Conservation (phyloP, 2,888 invertebrate species). For the Dicycla oo region DNA sequence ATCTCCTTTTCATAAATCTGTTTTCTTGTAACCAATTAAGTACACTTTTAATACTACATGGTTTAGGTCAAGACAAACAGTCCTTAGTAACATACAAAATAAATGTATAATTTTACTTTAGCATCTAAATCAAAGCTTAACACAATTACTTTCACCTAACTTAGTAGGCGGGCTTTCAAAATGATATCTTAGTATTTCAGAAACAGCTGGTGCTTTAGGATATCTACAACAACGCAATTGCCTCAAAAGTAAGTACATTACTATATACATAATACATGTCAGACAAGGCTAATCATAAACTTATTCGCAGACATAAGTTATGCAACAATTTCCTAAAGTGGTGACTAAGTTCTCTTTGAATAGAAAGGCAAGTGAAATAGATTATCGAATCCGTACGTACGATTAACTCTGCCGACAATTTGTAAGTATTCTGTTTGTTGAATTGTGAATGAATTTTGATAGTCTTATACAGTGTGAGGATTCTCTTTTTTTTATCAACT, state of each 20-base stretch:
- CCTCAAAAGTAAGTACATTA: conserved; percentile 18
- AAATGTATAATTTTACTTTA: neutral
- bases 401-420: conserved; percentile 63
- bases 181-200: conserved; percentile 23
- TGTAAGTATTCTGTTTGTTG: conserved; percentile 52
- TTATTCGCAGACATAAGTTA: conserved; percentile 70
- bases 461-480: conserved; percentile 13
- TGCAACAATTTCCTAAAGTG: conserved; percentile 76
- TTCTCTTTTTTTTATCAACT: too few species aligned
- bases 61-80: neutral
- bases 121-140: conserved; percentile 8
- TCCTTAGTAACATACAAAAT: neutral
- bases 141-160: conserved; percentile 10
- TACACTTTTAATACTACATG: neutral
- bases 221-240: conserved; percentile 56
- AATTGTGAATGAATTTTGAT: conserved; percentile 36
- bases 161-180: conserved; percentile 16
- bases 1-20: too few species aligned
- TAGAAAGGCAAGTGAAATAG: conserved; percentile 73
- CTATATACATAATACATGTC: conserved; percentile 46
- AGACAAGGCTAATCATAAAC: conserved; percentile 77
- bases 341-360: conserved; percentile 77
- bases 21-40: neutral
- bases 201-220: conserved; percentile 45
- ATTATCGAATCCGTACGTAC: conserved; percentile 68